phyloP scores from a whole-genome alignment of 2,888 invertebrate species.

The Magallana nippona region DNA sequence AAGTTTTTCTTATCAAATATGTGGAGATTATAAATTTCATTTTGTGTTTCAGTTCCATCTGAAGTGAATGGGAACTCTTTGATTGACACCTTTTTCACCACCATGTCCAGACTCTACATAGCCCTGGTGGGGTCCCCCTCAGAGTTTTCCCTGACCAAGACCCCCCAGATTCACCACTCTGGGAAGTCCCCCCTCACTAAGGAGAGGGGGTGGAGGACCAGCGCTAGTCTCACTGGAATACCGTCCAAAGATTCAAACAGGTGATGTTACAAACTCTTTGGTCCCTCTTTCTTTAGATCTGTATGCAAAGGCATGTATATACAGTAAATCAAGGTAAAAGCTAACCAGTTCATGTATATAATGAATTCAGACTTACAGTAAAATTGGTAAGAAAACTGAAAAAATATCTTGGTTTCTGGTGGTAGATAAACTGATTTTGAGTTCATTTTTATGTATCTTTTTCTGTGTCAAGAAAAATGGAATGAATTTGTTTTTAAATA shows the following conservation, averaged over 20 bases:
- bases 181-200: neutral
- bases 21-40: neutral
- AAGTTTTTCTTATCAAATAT: no score
- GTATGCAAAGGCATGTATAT: neutral
- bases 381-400: no score
- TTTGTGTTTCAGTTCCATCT: neutral
- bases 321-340: neutral
- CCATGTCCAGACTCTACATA: conserved; percentile 51
- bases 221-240: conserved; percentile 25
- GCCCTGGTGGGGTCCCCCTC: conserved; percentile 53
- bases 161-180: conserved; percentile 36
- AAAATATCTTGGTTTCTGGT: no score
- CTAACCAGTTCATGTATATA: neutral
- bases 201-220: conserved; percentile 4
- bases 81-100: conserved; percentile 55
- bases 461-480: neutral
- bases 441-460: neutral
- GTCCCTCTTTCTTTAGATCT: no score
- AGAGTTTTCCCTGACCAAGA: conserved; percentile 20
- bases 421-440: neutral
- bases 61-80: conserved; percentile 39
- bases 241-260: conserved; percentile 43
- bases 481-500: neutral
- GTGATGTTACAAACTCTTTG: neutral
- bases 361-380: neutral